Evolutionary conservation across 2,797 vertebrate species (phyloP), one percentile per base, ranked within the genome.

Genomic region (Acipenser ruthenus): DNA sequence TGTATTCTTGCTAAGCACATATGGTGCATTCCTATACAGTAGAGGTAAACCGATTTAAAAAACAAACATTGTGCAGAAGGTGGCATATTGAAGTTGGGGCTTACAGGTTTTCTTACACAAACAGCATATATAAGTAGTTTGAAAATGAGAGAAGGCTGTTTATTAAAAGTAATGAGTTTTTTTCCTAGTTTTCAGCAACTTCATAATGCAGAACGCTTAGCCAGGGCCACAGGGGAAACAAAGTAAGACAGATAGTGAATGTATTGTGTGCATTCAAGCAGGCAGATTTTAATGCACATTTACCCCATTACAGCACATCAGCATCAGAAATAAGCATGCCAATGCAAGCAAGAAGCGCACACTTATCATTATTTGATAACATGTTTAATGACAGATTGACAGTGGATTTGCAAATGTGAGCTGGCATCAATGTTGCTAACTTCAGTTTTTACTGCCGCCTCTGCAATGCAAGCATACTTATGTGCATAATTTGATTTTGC

Each of bases 341-440:
- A 90, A 86, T 81, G 91, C 89, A 75, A 90, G 93, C 92, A 85
- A 86, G 87, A 87, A 86, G 91, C 87, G 84, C 82, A 88, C 89
- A 90, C 92, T 94, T 93, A 95, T 93, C 92, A 93, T 94, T 92
- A 93, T 97, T 93, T 94, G 92, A 95, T 95, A 96, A 92, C 93
- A 95, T 94, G 94, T 96, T 96, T 95, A 95, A 96, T 92, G 94
- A 95, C 94, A 95, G 93, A 95, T 94, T 94, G 94, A 97, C 91
- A 89, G 90, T 90, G 89, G 92, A 90, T 93, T 94, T 90, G 91
- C 90, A 94, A 93, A 97, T 89, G 90, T 80, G 88, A 92, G 92
- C 88, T 87, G 91, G 92, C 93, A 84, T 92, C 88, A 83, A 87
- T 90, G 91, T 90, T 80, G 88, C 90, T 86, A 89, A 90, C 90